Conservation (phyloP, 2,888 invertebrate genomes). For the Tinea trinotella region DNA sequence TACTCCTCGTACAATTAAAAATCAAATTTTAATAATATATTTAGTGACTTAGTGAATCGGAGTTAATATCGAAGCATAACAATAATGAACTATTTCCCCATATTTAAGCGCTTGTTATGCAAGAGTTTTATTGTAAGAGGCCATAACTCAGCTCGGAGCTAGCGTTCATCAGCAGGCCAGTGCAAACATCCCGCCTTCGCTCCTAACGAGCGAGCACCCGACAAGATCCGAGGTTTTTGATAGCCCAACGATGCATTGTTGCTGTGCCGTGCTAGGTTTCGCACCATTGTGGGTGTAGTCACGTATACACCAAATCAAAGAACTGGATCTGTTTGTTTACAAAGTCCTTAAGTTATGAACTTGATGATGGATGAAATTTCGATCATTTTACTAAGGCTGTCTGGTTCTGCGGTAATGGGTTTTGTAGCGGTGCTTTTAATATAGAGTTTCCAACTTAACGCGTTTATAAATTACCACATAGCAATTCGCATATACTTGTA, state of each 20-base stretch:
- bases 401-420: no score
- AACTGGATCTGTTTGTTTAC: conserved; percentile 59
- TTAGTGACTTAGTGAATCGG: no score
- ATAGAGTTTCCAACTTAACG: no score
- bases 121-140: conserved; percentile 7
- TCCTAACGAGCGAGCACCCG: conserved; percentile 65
- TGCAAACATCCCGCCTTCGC: conserved; percentile 54
- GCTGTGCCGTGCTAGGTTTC: conserved; percentile 65
- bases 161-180: conserved; percentile 23
- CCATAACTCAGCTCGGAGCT: conserved; percentile 18
- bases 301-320: conserved; percentile 11
- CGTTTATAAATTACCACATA: no score
- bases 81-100: background rate
- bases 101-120: conserved; percentile 1
- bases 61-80: background rate
- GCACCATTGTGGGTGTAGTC: conserved; percentile 58
- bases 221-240: conserved; percentile 57
- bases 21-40: no score
- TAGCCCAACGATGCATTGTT: conserved; percentile 63
- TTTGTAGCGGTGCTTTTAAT: no score
- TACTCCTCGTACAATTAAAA: no score
- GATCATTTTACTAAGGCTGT: no score
- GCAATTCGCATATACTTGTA: no score
- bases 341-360: conserved; percentile 36
- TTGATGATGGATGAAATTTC: background rate